Base-by-base conservation (phyloP, 2,113 vertebrate species). In the Peromyscus maniculatus region DNA sequence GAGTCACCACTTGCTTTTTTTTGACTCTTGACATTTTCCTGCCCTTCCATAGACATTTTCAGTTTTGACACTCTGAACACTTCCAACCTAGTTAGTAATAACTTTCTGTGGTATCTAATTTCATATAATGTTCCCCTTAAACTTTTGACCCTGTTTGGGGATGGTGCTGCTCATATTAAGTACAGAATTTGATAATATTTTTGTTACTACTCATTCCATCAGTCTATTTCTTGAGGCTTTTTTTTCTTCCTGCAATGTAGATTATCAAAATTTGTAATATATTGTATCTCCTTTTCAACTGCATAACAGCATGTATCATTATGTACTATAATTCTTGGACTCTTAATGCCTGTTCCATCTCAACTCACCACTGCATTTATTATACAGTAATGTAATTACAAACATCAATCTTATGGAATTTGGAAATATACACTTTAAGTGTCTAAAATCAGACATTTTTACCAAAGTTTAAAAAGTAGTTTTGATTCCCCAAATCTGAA, bases 71-170 rank as follows among this genome's bases (percentile, higher is more conserved):
- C 2, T 89, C 39, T 93, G 66, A 94, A 88, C 12, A 75, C 28
- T 95, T 95, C 52, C 91, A 43, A 89, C 64, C 74, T 91, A 87
- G 72, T 91, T 96, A 96, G n/a, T 91, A 90, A 46, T 89, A 95
- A 90, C 64, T 95, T 96, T 94, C 75, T 95, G 46, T 95, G 43
- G 19, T 94, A 31, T 92, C 78, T 97, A 94, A 95, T 94, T 97
- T 97, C 95, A 93, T 96, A 5, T 94, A 97, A 97, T 97, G 83
- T 67, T 96, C 19, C 39, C n/a, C 96, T 96, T 95, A 97, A 97
- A 95, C 89, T 96, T 93, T 84, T 97, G 74, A 96, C 91, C 67
- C 62, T 96, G 8, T 94, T 96, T 97, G 57, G 59, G 7, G 36
- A 77, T 96, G 55, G 24, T 93, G 26, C 64, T 93, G 15, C 2